These are phyloP conservation scores for Chiloscyllium punctatum DNA, from an alignment of 2,797 vertebrate genomes.

Conservation along the genomic window DNA sequence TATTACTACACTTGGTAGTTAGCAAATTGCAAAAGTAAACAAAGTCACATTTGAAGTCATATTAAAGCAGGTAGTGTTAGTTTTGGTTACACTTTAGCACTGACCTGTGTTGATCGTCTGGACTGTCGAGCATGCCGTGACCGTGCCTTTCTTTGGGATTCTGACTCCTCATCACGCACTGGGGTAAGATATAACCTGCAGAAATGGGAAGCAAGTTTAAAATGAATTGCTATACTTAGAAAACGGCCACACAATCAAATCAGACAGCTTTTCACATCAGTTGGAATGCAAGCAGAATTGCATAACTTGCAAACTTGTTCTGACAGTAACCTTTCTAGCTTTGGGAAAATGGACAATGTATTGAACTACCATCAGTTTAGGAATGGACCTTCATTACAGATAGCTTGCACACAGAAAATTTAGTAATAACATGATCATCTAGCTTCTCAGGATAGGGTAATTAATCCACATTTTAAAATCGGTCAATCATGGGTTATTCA, in stretches of 20 bases:
- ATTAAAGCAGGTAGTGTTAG: background rate
- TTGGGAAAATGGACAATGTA: background rate
- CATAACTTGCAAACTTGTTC: background rate
- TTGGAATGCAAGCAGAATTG: background rate
- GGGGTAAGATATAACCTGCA: slow-evolving; percentile 75
- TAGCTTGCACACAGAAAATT: background rate
- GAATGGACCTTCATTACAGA: background rate
- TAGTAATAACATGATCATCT: background rate
- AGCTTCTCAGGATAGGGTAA: background rate
- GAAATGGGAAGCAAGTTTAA: background rate
- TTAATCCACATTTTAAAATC: background rate
- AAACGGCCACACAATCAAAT: background rate
- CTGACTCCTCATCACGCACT: slow-evolving; percentile 79
- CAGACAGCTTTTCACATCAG: background rate
- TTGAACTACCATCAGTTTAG: background rate
- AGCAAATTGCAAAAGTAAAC: background rate
- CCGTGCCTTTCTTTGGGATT: slow-evolving; percentile 83
- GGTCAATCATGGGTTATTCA: background rate
- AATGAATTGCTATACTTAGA: background rate
- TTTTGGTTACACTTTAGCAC: background rate
- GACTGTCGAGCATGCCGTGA: slow-evolving; percentile 82
- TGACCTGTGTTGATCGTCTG: slow-evolving; percentile 81
- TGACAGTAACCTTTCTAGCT: background rate
- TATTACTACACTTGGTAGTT: background rate
- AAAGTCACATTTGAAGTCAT: background rate